Conservation (phyloP, 2,113 vertebrate species). For the Apteryx mantelli region DNA sequence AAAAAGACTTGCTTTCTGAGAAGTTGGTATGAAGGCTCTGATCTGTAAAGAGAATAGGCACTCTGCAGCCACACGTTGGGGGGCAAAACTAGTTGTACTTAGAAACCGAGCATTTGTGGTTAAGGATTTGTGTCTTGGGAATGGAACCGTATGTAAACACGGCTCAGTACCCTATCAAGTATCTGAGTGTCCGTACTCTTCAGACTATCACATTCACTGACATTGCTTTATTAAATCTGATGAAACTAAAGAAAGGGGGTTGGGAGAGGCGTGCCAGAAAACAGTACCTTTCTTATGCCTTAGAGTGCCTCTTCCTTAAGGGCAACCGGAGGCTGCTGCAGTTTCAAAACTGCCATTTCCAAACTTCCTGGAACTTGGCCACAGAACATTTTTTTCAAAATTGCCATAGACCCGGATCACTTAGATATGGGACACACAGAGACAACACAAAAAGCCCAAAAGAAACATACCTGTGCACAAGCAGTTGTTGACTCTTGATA, state of each 20-base stretch:
- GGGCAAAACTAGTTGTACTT: not conserved
- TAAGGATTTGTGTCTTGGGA: not conserved
- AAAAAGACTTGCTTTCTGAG: not conserved
- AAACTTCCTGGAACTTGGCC: conserved; percentile 43
- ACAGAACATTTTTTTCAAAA: conserved; percentile 58
- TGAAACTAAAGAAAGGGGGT: not conserved
- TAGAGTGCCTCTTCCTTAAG: conserved; percentile 26
- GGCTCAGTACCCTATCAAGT: not conserved
- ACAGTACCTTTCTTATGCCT: conserved; percentile 31
- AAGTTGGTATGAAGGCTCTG: not conserved
- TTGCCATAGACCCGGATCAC: conserved; percentile 27
- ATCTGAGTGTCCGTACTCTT: not conserved
- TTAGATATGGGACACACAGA: not conserved
- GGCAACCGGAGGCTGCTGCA: not conserved
- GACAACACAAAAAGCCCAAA: not conserved
- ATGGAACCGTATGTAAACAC: not conserved
- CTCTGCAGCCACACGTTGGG: not conserved
- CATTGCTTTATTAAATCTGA: not conserved
- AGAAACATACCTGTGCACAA: not conserved
- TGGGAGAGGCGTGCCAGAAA: conserved; percentile 4
- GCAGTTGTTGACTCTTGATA: not conserved
- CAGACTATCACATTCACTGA: not conserved
- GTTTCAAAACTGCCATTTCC: conserved; percentile 53
- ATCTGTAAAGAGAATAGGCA: not conserved
- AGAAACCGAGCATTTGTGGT: not conserved